Evolutionary conservation across 1,140 invertebrate species (phyloP), one percentile per base, ranked within the genome.

Genomic region (Periplaneta americana): DNA sequence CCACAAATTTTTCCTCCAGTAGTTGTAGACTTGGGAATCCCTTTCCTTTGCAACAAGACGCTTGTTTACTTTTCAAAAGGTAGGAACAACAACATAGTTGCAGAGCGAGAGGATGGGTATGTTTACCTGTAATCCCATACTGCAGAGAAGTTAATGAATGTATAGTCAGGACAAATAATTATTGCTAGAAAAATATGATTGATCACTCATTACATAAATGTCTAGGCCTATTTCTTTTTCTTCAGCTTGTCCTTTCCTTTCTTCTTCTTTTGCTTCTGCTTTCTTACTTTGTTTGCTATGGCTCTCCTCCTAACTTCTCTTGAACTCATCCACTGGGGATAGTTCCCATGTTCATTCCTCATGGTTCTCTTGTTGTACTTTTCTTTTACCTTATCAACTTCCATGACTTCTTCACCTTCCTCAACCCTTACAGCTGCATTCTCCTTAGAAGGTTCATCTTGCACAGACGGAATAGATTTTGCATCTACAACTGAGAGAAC

Each of bases 321-420:
- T 76, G 86, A 88, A 78, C 89, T 91, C 87, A 92, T 89, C 92
- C 92, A 93, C 17, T 89, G 84, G 17, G 93, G 92, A 85, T 92
- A 93, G 81, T 92, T 90, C 32, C 93, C 93, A 85, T 89, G 88
- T 83, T 93, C 90, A 88, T 93, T 91, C 28, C 87, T 86, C 83
- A 93, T 87, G 2, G 92, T 93, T 84, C 89, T 93, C 39, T 90
- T 89, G 83, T 91, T 92, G 80, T 89, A 93, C 35, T 87, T 89
- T 10, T 88, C 87, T 57, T 89, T 87, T 84, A 89, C 88, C 83
- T 89, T 86, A 34, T 90, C 88, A 5, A 87, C 83, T 28, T 84
- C 82, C 35, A 89, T 66, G 22, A 66, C 6, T 28, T 28, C 48
- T 15, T 9, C 15, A 18, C n/a, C 86, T 32, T 86, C 84, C 77